phyloP scores from a whole-genome alignment of 2,797 vertebrate genomes.

The Halcyon leucocephala region DNA sequence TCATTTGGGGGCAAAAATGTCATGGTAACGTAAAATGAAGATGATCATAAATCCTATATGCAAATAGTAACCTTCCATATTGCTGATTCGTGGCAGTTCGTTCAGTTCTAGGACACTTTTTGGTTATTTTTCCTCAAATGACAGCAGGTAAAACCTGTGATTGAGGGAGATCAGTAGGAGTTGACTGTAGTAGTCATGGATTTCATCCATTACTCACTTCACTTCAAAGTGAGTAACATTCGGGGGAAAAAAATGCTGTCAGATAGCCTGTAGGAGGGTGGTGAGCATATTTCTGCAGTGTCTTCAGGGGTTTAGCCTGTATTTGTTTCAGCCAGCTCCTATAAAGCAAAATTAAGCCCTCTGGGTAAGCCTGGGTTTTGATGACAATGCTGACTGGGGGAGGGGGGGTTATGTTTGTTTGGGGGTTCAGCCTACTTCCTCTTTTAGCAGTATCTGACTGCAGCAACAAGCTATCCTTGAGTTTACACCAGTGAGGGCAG shows the following conservation, averaged over 20 bases:
- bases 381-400: neutral
- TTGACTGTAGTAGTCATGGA: neutral
- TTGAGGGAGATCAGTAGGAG: neutral
- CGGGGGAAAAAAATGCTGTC: neutral
- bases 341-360: neutral
- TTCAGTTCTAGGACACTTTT: neutral
- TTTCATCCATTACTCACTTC: neutral
- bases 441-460: neutral
- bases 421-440: neutral
- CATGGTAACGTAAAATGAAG: neutral
- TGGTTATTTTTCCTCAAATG: neutral
- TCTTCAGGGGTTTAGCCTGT: neutral
- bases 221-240: neutral
- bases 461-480: neutral
- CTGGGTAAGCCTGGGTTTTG: neutral
- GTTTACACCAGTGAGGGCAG: neutral
- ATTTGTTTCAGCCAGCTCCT: neutral
- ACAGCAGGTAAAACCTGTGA: neutral
- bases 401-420: rapidly evolving
- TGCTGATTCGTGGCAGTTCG: neutral
- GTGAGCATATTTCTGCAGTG: neutral
- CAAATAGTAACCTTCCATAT: neutral
- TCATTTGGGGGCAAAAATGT: neutral
- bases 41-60: neutral
- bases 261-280: constrained; percentile 1